Conservation (phyloP, 2,797 vertebrate species). For the Ibycter americanus region DNA sequence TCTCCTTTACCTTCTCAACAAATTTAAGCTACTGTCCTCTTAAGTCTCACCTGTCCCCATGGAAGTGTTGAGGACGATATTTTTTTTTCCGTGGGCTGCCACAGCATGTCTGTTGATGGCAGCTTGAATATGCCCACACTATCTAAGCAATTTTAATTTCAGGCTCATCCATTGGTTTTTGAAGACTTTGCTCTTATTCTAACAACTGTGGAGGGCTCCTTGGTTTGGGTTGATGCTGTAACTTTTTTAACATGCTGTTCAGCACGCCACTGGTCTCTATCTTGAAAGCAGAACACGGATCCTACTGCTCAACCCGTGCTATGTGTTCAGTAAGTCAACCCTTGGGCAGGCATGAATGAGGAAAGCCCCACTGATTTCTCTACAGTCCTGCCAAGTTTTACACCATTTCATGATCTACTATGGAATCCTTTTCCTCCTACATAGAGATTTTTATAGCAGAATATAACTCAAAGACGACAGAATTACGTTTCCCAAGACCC, state of each 20-base stretch:
- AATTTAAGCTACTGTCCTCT: not conserved
- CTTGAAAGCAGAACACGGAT: not conserved
- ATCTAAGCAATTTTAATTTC: not conserved
- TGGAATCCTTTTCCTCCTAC: not conserved
- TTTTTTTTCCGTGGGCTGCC: not conserved
- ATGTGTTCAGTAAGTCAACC: not conserved
- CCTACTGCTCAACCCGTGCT: not conserved
- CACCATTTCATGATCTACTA: not conserved
- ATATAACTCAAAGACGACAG: not conserved
- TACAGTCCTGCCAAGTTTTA: not conserved
- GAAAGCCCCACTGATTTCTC: not conserved
- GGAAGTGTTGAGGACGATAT: not conserved
- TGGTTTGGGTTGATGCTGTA: not conserved
- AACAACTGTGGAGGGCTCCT: not conserved
- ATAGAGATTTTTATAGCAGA: not conserved
- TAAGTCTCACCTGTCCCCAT: accelerated
- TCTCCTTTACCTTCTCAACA: not conserved
- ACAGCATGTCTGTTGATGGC: accelerated
- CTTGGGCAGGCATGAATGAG: not conserved
- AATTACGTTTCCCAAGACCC: not conserved
- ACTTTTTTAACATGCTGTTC: accelerated
- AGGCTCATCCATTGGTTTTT: not conserved
- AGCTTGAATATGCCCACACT: not conserved
- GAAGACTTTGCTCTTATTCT: not conserved
- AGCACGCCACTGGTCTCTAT: not conserved